Conservation (phyloP, 2,888 invertebrate species). For the Phyto melanocephala region DNA sequence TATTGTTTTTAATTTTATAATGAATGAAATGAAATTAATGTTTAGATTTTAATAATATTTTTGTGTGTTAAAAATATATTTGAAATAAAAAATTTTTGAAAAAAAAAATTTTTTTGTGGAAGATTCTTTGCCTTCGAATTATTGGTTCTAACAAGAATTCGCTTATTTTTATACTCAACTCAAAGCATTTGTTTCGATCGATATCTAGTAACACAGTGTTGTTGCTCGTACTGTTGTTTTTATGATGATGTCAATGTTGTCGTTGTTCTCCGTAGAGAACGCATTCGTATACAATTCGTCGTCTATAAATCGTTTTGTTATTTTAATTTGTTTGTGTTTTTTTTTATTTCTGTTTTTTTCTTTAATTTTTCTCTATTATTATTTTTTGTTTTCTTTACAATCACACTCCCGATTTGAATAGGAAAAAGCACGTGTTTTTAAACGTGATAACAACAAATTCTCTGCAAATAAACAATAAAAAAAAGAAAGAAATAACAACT, state of each 20-base stretch:
- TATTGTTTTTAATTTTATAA: too few species aligned
- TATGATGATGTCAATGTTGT: too few species aligned
- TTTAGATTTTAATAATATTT: too few species aligned
- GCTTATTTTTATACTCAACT: too few species aligned
- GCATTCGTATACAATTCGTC: conserved; percentile 40
- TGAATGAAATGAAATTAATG: too few species aligned
- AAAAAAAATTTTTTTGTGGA: too few species aligned
- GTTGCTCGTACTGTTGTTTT: too few species aligned
- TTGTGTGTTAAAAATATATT: too few species aligned
- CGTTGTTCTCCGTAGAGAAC: background rate
- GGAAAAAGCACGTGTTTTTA: conserved; percentile 76
- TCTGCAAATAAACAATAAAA: conserved; percentile 71
- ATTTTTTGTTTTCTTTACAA: conserved; percentile 40
- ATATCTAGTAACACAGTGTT: background rate
- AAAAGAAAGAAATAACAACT: conserved; percentile 65
- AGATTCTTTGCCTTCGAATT: too few species aligned
- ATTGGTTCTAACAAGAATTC: too few species aligned
- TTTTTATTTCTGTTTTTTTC: conserved; percentile 7
- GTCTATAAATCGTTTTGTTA: conserved; percentile 21
- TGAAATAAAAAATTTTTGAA: too few species aligned
- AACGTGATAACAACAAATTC: conserved; percentile 76
- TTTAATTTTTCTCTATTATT: conserved; percentile 27
- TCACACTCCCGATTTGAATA: conserved; percentile 57
- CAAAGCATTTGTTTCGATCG: too few species aligned
- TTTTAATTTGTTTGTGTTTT: conserved; percentile 18